Evolutionary conservation across 2,888 invertebrate species (phyloP).

Genomic region (Morpho achilles): DNA sequence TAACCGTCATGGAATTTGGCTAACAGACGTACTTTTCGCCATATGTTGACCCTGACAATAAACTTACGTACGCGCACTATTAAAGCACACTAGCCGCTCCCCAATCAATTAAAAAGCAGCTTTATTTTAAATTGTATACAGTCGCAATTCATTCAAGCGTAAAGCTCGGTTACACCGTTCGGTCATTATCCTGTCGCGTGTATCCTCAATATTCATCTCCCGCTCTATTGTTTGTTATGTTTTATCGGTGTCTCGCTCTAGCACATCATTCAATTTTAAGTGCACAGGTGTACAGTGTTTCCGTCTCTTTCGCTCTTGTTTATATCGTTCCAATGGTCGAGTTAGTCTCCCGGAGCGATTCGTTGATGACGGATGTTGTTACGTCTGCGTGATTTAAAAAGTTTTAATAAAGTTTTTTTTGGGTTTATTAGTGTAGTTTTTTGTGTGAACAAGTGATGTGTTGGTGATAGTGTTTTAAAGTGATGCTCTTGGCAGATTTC

Average conservation of each 20-base stretch:
- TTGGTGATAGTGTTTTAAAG: slow-evolving; percentile 23
- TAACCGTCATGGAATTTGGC: slow-evolving; percentile 52
- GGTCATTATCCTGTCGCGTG: slow-evolving; percentile 11
- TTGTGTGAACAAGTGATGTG: slow-evolving; percentile 26
- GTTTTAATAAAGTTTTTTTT: slow-evolving; percentile 10
- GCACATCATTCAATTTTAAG: slow-evolving; percentile 64
- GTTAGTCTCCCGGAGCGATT: slow-evolving; percentile 53
- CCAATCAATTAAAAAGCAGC: slow-evolving; percentile 29
- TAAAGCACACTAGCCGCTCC: slow-evolving; percentile 31
- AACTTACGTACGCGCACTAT: slow-evolving; percentile 37
- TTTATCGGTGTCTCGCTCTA: slow-evolving; percentile 60
- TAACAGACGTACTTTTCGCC: slow-evolving; percentile 60
- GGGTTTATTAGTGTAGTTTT: slow-evolving; percentile 1
- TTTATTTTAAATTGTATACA: slow-evolving; percentile 27
- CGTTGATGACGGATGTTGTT: slow-evolving; percentile 41
- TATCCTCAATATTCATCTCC: slow-evolving; percentile 43
- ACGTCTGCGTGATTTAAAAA: slow-evolving; percentile 2
- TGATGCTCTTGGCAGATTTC: slow-evolving; percentile 32
- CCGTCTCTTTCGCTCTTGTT: slow-evolving; percentile 61
- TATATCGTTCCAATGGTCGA: slow-evolving; percentile 44
- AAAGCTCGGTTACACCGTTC: slow-evolving; percentile 35
- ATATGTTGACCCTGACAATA: slow-evolving; percentile 76
- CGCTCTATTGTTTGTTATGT: slow-evolving; percentile 57
- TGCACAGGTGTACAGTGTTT: slow-evolving; percentile 66
- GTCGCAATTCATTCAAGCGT: slow-evolving; percentile 11